phyloP scores from a whole-genome alignment of 2,797 vertebrate genomes.

The Octomys mimax region DNA sequence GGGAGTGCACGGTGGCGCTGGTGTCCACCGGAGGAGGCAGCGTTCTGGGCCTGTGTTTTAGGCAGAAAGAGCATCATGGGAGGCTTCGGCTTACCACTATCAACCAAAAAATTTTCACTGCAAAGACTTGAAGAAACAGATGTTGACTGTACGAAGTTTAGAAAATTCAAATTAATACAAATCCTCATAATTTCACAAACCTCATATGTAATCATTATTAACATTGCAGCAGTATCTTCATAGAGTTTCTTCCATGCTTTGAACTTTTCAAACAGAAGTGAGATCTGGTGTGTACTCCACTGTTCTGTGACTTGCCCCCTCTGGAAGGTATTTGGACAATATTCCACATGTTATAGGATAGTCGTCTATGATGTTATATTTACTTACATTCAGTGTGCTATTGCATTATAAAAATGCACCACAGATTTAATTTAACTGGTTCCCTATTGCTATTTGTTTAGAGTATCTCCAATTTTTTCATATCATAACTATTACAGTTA shows the following conservation, averaged over 20 bases:
- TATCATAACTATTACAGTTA: neutral
- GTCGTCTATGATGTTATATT: neutral
- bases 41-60: neutral
- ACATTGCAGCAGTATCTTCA: neutral
- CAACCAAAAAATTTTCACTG: neutral
- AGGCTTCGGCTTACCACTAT: neutral
- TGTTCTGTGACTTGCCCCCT: neutral
- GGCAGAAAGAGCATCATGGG: neutral
- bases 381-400: neutral
- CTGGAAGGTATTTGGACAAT: neutral
- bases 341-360: neutral
- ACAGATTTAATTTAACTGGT: constrained; percentile 3
- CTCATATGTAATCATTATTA: neutral
- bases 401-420: neutral
- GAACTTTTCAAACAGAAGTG: neutral
- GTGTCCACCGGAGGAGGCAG: no score
- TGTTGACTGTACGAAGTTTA: neutral
- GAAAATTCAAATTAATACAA: neutral
- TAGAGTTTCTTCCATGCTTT: neutral
- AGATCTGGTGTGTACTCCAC: no score
- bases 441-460: constrained; percentile 12
- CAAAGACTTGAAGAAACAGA: neutral
- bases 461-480: constrained; percentile 18
- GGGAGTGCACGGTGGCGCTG: no score
- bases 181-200: neutral